Evolutionary conservation across 2,797 vertebrate genomes (phyloP).

Genomic region (Taenioides sp.): DNA sequence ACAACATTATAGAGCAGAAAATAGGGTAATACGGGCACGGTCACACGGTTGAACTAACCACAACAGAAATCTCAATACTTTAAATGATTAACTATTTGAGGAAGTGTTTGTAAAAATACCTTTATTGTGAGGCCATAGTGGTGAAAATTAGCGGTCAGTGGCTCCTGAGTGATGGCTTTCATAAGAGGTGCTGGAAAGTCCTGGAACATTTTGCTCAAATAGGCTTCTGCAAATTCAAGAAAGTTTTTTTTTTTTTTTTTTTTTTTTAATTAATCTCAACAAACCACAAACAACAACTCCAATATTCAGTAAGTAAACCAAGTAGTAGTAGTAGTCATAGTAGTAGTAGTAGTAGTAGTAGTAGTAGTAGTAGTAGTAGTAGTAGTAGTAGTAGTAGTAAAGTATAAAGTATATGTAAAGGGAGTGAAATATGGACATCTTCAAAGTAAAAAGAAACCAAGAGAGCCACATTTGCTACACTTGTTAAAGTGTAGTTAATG

Average conservation of each 20-base stretch:
- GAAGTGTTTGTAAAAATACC: constrained; percentile 50
- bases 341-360: background rate
- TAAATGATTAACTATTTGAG: background rate
- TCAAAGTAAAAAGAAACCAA: background rate
- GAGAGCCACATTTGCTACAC: too few relatives aligned
- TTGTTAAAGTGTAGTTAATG: background rate
- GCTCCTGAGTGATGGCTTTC: constrained; percentile 69
- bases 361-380: background rate
- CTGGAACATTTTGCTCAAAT: constrained; percentile 74
- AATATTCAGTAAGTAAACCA: background rate
- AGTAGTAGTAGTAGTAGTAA: background rate
- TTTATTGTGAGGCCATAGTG: constrained; percentile 72
- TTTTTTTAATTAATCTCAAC: background rate
- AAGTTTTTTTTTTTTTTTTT: background rate
- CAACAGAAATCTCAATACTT: background rate
- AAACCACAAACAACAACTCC: background rate
- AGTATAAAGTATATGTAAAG: background rate
- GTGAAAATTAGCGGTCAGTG: constrained; percentile 83
- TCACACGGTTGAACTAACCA: background rate
- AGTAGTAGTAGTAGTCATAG: background rate
- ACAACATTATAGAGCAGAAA: too few relatives aligned
- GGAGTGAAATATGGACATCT: background rate
- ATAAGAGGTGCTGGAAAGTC: constrained; percentile 69
- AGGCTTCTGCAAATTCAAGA: constrained; percentile 62
- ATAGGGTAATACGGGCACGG: background rate